phyloP scores from a whole-genome alignment of 2,797 vertebrate species.

The Enteromius treurensis region DNA sequence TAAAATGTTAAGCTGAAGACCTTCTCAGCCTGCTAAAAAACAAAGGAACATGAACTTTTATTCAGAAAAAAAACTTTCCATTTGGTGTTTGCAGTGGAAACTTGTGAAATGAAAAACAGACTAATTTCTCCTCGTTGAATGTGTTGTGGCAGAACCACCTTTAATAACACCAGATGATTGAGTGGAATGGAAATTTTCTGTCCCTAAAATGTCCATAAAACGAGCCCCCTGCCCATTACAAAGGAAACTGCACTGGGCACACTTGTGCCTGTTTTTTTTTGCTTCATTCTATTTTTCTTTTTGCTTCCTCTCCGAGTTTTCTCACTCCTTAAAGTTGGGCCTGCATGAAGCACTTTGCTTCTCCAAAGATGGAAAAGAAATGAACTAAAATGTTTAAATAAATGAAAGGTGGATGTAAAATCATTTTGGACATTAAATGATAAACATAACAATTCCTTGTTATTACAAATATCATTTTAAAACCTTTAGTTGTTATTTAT shows the following conservation, averaged over 20 bases:
- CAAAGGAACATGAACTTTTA: slow-evolving; percentile 10
- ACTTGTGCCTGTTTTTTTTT: slow-evolving; percentile 11
- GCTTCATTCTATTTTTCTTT: slow-evolving; percentile 1
- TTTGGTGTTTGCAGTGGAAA: slow-evolving; percentile 28
- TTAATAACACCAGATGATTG: slow-evolving; percentile 30
- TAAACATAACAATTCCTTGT: background rate
- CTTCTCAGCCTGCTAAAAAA: background rate
- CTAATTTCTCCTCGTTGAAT: slow-evolving; percentile 17
- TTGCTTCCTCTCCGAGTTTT: background rate
- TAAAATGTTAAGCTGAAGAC: slow-evolving; percentile 5
- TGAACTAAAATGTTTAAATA: slow-evolving; percentile 11
- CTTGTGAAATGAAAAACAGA: slow-evolving; percentile 26
- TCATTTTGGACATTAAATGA: background rate
- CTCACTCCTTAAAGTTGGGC: slow-evolving; percentile 11
- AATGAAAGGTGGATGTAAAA: background rate
- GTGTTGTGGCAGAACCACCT: slow-evolving; percentile 11
- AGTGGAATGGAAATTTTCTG: slow-evolving; percentile 29
- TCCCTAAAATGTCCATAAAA: slow-evolving; percentile 29
- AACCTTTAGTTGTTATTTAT: background rate
- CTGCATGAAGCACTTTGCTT: slow-evolving; percentile 14
- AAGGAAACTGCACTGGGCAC: slow-evolving; percentile 11
- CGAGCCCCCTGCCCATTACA: slow-evolving; percentile 15
- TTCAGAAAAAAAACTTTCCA: slow-evolving; percentile 19
- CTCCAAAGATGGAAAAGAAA: slow-evolving; percentile 3
- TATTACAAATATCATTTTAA: background rate